phyloP scores from a whole-genome alignment of 1,140 invertebrate genomes.

The Drosophila simulans region DNA sequence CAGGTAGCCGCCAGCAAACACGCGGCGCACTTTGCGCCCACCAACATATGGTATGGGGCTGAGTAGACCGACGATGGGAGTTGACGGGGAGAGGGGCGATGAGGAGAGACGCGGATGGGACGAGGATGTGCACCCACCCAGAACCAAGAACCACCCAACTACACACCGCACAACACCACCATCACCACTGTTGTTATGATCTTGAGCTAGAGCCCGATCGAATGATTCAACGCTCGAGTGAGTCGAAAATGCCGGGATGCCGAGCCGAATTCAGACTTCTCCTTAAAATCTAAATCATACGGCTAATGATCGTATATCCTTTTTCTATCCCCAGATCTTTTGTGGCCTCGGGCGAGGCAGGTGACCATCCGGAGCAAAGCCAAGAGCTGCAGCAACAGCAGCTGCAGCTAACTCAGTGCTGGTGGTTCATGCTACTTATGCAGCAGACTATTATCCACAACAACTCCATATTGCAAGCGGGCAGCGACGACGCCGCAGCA shows the following conservation, averaged over 20 bases:
- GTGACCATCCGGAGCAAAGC: constrained; percentile 24
- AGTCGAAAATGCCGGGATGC: constrained; percentile 74
- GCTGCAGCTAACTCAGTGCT: constrained; percentile 69
- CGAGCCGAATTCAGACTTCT: constrained; percentile 27
- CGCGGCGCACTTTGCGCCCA: constrained; percentile 89
- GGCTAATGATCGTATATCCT: constrained; percentile 9
- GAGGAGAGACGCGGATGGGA: constrained; percentile 15
- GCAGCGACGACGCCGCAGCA: constrained; percentile 12
- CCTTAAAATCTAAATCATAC: neutral
- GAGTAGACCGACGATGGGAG: constrained; percentile 68
- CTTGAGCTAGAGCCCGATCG: constrained; percentile 56
- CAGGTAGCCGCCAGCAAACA: constrained; percentile 86
- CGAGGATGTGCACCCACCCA: constrained; percentile 12
- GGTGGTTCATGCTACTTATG: constrained; percentile 83
- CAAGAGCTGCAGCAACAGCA: constrained; percentile 54
- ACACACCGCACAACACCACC: constrained; percentile 46
- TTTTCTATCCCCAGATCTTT: constrained; percentile 61
- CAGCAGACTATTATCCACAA: constrained; percentile 75
- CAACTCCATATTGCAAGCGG: constrained; percentile 45
- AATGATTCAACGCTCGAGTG: constrained; percentile 82
- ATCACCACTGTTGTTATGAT: constrained; percentile 30
- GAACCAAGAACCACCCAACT: constrained; percentile 17
- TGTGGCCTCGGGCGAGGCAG: constrained; percentile 71
- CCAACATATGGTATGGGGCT: constrained; percentile 91
- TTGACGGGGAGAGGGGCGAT: constrained; percentile 23